A percentile compares a stretch with the other conserved stretches of the same genome.
Evolutionary conservation across 2,113 vertebrate species (phyloP).

Genomic region (Ochotona curzoniae): DNA sequence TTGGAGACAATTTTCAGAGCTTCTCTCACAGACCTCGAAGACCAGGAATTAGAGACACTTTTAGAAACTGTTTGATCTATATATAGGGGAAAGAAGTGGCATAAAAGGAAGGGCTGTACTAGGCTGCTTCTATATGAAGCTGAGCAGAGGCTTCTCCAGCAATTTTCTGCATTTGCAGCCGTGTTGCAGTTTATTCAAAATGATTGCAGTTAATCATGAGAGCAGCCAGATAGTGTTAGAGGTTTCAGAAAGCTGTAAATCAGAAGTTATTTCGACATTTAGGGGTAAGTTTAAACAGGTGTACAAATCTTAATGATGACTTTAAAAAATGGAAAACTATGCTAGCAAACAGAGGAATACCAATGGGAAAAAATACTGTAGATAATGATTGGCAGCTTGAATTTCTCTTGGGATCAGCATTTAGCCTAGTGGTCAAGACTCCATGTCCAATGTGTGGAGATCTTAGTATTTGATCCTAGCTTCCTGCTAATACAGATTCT

Average conservation of each 20-base stretch:
- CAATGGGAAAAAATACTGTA: conserved; percentile 34
- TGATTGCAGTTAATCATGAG: background rate
- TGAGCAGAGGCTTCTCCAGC: conserved; percentile 42
- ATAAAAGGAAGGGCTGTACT: conserved; percentile 72
- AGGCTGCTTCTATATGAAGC: conserved; percentile 54
- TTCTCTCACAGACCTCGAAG: conserved; percentile 70
- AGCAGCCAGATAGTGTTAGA: conserved; percentile 32
- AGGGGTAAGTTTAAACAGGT: conserved; percentile 21
- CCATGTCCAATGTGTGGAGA: too few species aligned
- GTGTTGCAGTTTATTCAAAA: conserved; percentile 22
- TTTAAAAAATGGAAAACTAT: background rate
- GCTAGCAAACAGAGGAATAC: background rate
- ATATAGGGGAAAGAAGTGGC: conserved; percentile 73
- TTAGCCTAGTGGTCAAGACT: too few species aligned
- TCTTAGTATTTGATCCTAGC: too few species aligned
- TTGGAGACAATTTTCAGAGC: conserved; percentile 73
- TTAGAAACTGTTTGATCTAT: conserved; percentile 78
- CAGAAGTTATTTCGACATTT: background rate
- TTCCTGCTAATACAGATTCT: too few species aligned
- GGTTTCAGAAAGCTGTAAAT: conserved; percentile 13
- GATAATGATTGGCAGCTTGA: background rate
- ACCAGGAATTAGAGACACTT: conserved; percentile 74
- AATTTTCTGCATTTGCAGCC: conserved; percentile 16
- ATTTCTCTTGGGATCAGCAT: background rate
- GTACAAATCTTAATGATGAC: background rate